Evolutionary conservation across 2,797 vertebrate species (phyloP), one percentile per base, ranked within the genome.

Genomic region (Etheostoma nigrum): DNA sequence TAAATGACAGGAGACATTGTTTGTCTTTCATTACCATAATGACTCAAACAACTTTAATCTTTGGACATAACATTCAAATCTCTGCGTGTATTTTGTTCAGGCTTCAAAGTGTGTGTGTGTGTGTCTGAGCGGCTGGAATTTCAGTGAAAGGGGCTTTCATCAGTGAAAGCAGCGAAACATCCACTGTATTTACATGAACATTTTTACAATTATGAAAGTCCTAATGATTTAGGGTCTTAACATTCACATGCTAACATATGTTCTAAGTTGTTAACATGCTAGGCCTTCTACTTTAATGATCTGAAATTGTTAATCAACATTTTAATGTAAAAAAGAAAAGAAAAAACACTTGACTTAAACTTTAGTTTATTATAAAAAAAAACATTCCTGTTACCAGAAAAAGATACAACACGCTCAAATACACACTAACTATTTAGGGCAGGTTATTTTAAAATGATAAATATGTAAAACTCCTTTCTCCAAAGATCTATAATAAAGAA

Each of bases 21-120:
- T 84, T 84, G 33, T 64, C 72, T 75, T 78, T 86, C 67, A 93
- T 91, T 81, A 91, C 40, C 74, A 84, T 91, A 88, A 92, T 84
- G 84, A 81, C 80, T 87, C 69, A 83, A 86, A 85, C 75, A 72
- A 27, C 87, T 90, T 87, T 82, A 88, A 92, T 90, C 84, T 84
- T 77, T 89, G 71, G 83, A 83, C 66, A 58, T 45, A 69, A 63
- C 67, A 73, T 76, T 87, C 7, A 79, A 78, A 80, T 83, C 54
- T 75, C 15, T 67, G 23, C 13, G 19, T 58, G 51, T 15, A 7
- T 63, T 27, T 55, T 52, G 68, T 19, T 25, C 30, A 8, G 61
- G 55, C 64, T 84, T 84, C 30, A 67, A 48, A 65, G 64, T 16
- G 19, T 40, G 23, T 52, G 42, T 57, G 36, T 23, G 36, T 23